These are phyloP conservation scores for Xylocampa areola DNA, from an alignment of 2,888 invertebrate species.

Conservation along the genomic window DNA sequence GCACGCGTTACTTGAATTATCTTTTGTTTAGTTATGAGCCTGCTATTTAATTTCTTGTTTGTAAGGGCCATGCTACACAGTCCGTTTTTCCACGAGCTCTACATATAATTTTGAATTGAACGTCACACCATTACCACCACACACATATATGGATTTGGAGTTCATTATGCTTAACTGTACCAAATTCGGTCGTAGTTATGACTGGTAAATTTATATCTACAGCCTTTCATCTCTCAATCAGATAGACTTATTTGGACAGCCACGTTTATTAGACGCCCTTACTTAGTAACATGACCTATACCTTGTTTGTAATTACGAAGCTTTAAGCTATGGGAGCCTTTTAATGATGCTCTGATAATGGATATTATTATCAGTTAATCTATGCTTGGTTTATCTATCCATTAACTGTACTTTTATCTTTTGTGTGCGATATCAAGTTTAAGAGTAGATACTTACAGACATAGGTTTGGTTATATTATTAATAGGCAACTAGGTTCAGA, in stretches of 20 bases:
- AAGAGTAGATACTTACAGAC: too few species aligned
- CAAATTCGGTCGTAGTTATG: conserved; percentile 14
- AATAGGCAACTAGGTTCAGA: too few species aligned
- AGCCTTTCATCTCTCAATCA: conserved; percentile 24
- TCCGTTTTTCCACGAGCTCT: too few species aligned
- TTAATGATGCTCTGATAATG: background rate
- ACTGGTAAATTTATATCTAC: conserved; percentile 25
- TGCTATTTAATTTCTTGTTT: conserved; percentile 37
- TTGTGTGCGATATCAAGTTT: too few species aligned
- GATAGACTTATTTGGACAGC: conserved; percentile 33
- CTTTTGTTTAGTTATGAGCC: conserved; percentile 39
- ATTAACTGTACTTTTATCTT: too few species aligned
- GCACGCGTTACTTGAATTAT: conserved; percentile 11
- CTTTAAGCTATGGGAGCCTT: background rate
- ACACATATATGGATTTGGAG: too few species aligned
- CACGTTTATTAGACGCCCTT: conserved; percentile 22
- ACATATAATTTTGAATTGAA: too few species aligned
- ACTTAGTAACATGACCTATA: conserved; percentile 10
- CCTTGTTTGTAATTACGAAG: conserved; percentile 15
- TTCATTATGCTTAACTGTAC: conserved; percentile 34
- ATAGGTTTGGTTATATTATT: too few species aligned
- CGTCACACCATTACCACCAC: too few species aligned
- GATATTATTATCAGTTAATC: background rate
- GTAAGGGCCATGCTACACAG: too few species aligned
- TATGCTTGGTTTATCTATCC: too few species aligned